Evolutionary conservation across 2,113 vertebrate species (phyloP).

Genomic region (Chauna torquata): DNA sequence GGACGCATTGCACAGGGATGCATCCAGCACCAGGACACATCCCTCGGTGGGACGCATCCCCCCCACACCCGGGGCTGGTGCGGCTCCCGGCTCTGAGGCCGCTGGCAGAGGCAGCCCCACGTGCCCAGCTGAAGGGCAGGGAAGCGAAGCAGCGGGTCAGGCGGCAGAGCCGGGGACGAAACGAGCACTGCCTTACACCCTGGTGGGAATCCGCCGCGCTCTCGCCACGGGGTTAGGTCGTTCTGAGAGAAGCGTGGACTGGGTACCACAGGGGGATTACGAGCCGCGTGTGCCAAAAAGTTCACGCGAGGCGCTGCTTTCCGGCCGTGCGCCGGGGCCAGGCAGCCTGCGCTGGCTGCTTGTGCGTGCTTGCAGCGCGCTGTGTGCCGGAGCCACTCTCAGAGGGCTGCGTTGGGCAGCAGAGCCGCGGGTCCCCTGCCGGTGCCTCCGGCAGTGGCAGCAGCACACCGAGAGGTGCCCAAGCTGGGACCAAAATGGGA

Average conservation of each 20-base stretch:
- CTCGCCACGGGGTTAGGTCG: background rate
- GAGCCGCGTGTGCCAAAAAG: rapidly evolving
- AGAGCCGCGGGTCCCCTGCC: too few relatives aligned
- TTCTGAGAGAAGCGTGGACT: background rate
- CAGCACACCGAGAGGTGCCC: background rate
- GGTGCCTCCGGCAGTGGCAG: too few relatives aligned
- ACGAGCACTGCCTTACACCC: background rate
- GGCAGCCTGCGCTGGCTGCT: background rate
- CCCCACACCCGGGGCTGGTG: background rate
- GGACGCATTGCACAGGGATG: too few relatives aligned
- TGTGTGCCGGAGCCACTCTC: background rate
- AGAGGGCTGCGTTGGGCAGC: background rate
- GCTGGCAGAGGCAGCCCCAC: background rate
- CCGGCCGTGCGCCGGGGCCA: background rate
- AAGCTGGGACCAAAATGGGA: background rate
- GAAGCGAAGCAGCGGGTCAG: too few relatives aligned
- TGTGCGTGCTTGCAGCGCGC: background rate
- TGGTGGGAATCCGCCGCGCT: background rate
- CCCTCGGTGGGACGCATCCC: too few relatives aligned
- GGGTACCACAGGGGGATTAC: rapidly evolving
- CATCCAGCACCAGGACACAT: too few relatives aligned
- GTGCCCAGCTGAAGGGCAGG: background rate
- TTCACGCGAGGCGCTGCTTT: background rate
- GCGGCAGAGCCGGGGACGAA: background rate
- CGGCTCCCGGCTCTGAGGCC: background rate